These are phyloP conservation scores for Sceloporus tristichus DNA, from an alignment of 2,113 vertebrate genomes.

Conservation along the genomic window DNA sequence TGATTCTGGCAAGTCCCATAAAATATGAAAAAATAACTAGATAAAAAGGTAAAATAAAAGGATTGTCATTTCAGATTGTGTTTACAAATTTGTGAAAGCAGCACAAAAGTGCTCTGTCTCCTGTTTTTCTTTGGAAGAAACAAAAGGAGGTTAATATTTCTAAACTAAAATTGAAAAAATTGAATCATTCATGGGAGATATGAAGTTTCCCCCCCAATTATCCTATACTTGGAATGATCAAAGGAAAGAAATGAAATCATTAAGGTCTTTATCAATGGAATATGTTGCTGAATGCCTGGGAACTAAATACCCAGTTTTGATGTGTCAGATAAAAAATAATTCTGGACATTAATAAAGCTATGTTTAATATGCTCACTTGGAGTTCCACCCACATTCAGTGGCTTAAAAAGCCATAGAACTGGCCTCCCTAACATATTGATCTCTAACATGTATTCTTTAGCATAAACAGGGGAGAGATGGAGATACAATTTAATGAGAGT, in stretches of 20 bases:
- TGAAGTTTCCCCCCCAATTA: background rate
- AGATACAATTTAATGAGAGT: slow-evolving; percentile 17
- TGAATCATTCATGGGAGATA: slow-evolving; percentile 1
- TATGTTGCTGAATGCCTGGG: background rate
- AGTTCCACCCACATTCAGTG: slow-evolving; percentile 21
- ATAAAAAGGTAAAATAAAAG: background rate
- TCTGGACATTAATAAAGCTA: background rate
- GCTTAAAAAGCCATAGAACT: slow-evolving; percentile 29
- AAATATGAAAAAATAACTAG: background rate
- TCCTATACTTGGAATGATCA: slow-evolving; percentile 9
- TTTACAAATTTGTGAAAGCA: background rate
- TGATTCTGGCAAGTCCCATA: background rate
- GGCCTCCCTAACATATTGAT: slow-evolving; percentile 9
- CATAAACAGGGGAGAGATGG: background rate
- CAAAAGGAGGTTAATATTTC: background rate
- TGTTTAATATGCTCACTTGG: slow-evolving; percentile 18
- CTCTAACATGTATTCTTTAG: slow-evolving; percentile 30
- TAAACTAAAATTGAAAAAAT: background rate
- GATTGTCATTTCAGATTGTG: background rate
- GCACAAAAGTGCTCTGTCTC: background rate
- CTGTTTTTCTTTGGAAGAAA: background rate
- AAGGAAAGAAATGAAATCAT: background rate
- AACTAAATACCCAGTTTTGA: background rate
- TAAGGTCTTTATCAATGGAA: background rate
- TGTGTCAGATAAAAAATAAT: background rate